Base-by-base conservation (phyloP, 92 coral and sea anemone genomes). In the Bergia sp. region DNA sequence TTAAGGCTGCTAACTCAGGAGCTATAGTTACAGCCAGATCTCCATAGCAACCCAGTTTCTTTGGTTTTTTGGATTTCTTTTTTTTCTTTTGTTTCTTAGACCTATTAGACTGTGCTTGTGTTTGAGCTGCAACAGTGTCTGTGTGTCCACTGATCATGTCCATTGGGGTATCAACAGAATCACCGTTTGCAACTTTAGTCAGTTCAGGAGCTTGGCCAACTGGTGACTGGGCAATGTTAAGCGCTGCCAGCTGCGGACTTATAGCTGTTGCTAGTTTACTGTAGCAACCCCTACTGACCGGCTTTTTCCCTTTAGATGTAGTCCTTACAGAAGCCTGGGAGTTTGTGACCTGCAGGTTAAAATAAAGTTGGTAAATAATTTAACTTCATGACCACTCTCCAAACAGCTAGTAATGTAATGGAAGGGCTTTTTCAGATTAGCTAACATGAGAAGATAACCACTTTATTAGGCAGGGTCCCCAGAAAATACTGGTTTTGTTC, bases 1-100 rank as follows among this genome's bases (percentile, higher is more conserved):
- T 77, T 71, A 89, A 39, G 11, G 90, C 89, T 1, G 89, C 50
- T 41, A 92, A 44, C 58, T 92, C 92, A 11, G 87, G 88, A 36
- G 86, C 92, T 76, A 92, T 92, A 43, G 79, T 77, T 38, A 86
- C 50, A 74, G 94, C 92, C 40, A 87, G 90, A 69, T 65, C 88
- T 40, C 86, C 79, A 61, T 91, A 91, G 71, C 93, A 88, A 37
- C 66, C 79, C 20, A 53, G 49, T 71, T 47, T 84, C 29, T 84
- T 84, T 20, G 20, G 67, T 69, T 72, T 84, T 36, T 84, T 71
- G 78, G 79, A 73, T 50, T 84, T 84, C 87, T 84, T 84, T 47
- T 84, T 71, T 11, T 13, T 7, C 67, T 71, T 43, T 37, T 7
- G 44, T 43, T 5, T 8, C 15, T 20, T 82, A 0, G 37, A 20